Evolutionary conservation across 2,797 vertebrate genomes (phyloP), one percentile per base, ranked within the genome.

Genomic region (Urosaurus nigricauda): DNA sequence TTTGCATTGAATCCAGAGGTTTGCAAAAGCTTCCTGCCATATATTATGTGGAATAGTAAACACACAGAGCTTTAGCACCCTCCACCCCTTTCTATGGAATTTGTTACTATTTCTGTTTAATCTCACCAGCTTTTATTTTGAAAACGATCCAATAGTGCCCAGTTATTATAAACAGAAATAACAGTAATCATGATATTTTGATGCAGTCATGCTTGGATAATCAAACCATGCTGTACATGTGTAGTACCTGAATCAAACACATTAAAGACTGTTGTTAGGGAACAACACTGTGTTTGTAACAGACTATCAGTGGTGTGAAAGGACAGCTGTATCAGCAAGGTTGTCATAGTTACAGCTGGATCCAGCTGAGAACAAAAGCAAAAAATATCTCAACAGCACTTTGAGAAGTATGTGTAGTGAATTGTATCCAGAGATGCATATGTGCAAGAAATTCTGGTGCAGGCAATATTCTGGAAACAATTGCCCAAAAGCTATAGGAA

Each of bases 301-400:
- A 3, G 16, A 88, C 86, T 1, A 83, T n/a, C 13, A 68, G 21
- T 74, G 75, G 86, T 92, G 80, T 82, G 35, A 4, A 81, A 83
- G 47, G 2, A 75, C 47, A 91, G 91, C 86, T 90, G 77, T 37
- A 87, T 32, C 85, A 79, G 86, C 0, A 1, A 86, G 70, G 91
- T 75, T 91, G 92, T 91, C 92, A 94, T 53, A 92, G 93, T 92
- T 79, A 92, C 91, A 89, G 37, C 60, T 80, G 14, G 63, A 90
- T 85, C 37, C 79, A 87, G 14, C 79, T 78, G 84, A 51, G 68
- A 32, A 80, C 68, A 60, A 1, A 89, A 90, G 85, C 74, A 32
- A 70, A 37, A 79, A 71, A 80, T 82, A 92, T 90, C 88, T 85
- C 82, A 91, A 88, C 26, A 43, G 40, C n/a, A 88, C n/a, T 81